phyloP scores from a whole-genome alignment of 2,797 vertebrate species.

The Todus mexicanus region DNA sequence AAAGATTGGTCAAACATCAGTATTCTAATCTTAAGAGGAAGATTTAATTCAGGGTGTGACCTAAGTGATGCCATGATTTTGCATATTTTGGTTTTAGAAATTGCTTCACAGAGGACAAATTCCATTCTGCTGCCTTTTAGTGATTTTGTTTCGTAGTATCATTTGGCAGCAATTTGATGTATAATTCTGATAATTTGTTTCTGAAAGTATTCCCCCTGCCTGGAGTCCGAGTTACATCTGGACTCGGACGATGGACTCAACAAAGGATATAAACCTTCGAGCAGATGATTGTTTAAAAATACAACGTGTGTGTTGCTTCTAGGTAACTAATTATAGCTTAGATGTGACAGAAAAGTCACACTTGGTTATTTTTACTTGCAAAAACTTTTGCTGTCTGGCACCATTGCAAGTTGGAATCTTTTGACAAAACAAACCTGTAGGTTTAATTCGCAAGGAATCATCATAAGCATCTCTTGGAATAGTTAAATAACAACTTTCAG shows the following conservation, averaged over 20 bases:
- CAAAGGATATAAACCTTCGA: not conserved
- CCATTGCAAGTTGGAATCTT: not conserved
- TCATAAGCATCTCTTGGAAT: not conserved
- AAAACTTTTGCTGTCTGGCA: not conserved
- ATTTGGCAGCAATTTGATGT: not conserved
- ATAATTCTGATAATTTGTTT: not conserved
- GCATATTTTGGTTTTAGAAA: not conserved
- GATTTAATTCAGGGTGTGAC: not conserved
- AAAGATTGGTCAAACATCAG: not conserved
- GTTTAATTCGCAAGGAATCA: not conserved
- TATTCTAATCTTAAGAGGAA: not conserved
- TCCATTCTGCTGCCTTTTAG: not conserved
- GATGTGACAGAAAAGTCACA: not conserved
- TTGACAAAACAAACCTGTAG: not conserved
- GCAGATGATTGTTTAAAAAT: not conserved
- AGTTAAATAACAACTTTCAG: not conserved
- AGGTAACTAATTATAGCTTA: not conserved
- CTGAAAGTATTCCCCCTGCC: not conserved
- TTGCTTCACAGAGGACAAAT: not conserved
- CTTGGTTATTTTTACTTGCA: not conserved
- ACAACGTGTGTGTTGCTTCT: not conserved
- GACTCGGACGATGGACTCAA: not conserved
- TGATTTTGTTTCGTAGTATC: not conserved
- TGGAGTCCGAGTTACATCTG: not conserved
- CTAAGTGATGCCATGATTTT: not conserved